These are phyloP conservation scores for Tetragonula carbonaria DNA, from an alignment of 2,888 invertebrate genomes.

Conservation along the genomic window DNA sequence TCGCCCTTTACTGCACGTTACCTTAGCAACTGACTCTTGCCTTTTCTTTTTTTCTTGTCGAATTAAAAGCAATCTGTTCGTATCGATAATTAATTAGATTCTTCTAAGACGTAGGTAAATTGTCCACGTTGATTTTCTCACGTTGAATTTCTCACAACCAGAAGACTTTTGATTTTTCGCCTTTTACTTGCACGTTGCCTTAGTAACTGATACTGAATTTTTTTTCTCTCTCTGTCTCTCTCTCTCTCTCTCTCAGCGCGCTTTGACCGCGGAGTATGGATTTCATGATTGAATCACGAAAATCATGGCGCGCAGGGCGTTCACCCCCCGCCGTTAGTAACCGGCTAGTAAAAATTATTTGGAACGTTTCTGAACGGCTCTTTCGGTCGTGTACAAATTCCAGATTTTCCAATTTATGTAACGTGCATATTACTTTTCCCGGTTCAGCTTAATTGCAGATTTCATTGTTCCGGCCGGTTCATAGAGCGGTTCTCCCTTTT, in stretches of 20 bases:
- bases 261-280: conserved; percentile 14
- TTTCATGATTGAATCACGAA: conserved; percentile 49
- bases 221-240: too few species aligned
- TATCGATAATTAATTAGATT: neutral
- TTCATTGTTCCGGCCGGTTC: conserved; percentile 46
- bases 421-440: conserved; percentile 41
- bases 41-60: neutral
- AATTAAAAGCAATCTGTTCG: neutral
- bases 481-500: conserved; percentile 37
- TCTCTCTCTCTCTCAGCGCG: conserved; percentile 6
- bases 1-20: conserved; percentile 12
- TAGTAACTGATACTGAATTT: neutral
- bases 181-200: conserved; percentile 13
- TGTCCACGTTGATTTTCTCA: too few species aligned
- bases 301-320: conserved; percentile 33
- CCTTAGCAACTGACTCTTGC: neutral
- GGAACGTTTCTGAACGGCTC: conserved; percentile 36
- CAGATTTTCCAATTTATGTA: conserved; percentile 47
- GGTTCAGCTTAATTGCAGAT: conserved; percentile 42
- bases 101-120: neutral
- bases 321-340: conserved; percentile 18
- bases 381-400: conserved; percentile 23
- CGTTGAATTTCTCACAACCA: neutral
- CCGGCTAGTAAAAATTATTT: conserved; percentile 43
- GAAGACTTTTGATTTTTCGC: conserved; percentile 26